phyloP scores from a whole-genome alignment of 2,797 vertebrate genomes.

The Kryptopterus vitreolus region DNA sequence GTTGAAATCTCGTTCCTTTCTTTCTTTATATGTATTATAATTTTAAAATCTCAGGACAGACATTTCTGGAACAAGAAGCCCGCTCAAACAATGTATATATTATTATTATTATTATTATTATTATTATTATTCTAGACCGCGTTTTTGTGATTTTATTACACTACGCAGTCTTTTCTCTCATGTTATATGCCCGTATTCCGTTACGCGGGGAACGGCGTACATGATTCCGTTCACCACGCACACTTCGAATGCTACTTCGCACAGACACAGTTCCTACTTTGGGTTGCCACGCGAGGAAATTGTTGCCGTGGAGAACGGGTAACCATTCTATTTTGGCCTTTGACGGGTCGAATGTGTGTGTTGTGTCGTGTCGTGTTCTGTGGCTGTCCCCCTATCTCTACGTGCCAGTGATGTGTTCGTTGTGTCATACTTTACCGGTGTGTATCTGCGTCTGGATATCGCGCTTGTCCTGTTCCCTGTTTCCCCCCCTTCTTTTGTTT shows the following conservation, averaged over 20 bases:
- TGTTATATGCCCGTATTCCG: conserved; percentile 40
- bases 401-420: conserved; percentile 45
- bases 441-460: conserved; percentile 54
- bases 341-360: conserved; percentile 64
- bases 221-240: too few species aligned
- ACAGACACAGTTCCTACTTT: conserved; percentile 72
- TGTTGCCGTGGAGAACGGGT: conserved; percentile 79
- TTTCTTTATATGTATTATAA: too few species aligned
- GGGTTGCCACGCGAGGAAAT: conserved; percentile 80
- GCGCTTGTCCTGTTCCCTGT: not conserved
- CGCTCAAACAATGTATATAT: not conserved
- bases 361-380: conserved; percentile 53
- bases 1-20: conserved; percentile 51
- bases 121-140: conserved; percentile 62
- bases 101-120: conserved; percentile 26
- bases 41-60: too few species aligned
- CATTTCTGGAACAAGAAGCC: conserved; percentile 57
- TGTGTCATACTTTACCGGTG: too few species aligned
- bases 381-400: conserved; percentile 26
- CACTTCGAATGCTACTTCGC: too few species aligned
- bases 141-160: conserved; percentile 73
- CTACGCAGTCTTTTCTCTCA: conserved; percentile 74
- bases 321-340: conserved; percentile 79
- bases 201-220: conserved; percentile 47
- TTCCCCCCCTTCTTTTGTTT: too few species aligned